Conservation (phyloP, 2,113 vertebrate species). For the Myanophis thanlyinensis region DNA sequence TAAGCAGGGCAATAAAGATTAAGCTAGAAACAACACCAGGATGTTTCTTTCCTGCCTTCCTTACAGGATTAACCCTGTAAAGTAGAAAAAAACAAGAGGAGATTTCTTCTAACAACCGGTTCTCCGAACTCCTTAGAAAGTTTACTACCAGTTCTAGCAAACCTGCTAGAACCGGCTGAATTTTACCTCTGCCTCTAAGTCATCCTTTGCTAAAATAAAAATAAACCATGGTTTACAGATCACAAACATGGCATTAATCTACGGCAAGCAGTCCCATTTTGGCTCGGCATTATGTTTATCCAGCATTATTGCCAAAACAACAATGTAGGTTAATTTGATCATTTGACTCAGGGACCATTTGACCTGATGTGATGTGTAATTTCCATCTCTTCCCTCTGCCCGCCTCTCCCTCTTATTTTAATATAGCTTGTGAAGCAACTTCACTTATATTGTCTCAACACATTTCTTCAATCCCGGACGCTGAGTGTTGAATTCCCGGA, state of each 20-base stretch:
- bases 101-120: too few relatives aligned
- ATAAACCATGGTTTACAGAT: background rate
- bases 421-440: slow-evolving; percentile 94
- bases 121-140: too few relatives aligned
- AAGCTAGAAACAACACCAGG: too few relatives aligned
- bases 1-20: too few relatives aligned
- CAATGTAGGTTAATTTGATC: background rate
- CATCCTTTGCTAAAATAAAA: background rate
- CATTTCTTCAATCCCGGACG: slow-evolving; percentile 92
- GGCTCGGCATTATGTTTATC: background rate
- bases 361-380: slow-evolving; percentile 5
- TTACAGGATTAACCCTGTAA: too few relatives aligned
- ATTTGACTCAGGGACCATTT: background rate
- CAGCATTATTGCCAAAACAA: background rate
- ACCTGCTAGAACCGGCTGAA: too few relatives aligned
- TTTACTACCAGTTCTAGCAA: too few relatives aligned
- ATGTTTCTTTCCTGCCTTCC: too few relatives aligned
- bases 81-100: too few relatives aligned
- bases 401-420: slow-evolving; percentile 36
- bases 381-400: background rate
- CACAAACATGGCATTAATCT: background rate
- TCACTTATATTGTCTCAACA: slow-evolving; percentile 95
- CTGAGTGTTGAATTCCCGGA: slow-evolving; percentile 96
- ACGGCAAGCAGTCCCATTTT: background rate
- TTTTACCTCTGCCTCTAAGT: too few relatives aligned